Conservation (phyloP, 2,888 invertebrate species). For the Caenorhabditis virilis region DNA sequence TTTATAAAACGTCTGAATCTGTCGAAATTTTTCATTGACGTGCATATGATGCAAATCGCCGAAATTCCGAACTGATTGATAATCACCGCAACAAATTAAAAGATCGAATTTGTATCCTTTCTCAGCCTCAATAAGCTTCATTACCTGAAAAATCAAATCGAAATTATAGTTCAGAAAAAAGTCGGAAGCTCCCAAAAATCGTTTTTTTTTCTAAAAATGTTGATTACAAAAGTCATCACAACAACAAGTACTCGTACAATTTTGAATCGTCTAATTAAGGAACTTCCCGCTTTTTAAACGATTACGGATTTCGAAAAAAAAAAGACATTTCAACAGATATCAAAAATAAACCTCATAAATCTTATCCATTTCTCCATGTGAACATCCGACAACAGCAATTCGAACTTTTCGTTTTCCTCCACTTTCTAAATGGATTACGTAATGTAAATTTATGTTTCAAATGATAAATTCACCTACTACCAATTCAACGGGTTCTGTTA, state of each 20-base stretch:
- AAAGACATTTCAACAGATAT: too few relatives aligned
- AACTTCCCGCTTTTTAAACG: too few relatives aligned
- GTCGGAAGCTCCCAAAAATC: too few relatives aligned
- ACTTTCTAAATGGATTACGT: not conserved
- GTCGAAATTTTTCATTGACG: constrained; percentile 86
- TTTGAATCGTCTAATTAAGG: too few relatives aligned
- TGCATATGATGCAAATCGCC: constrained; percentile 91
- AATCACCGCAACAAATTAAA: constrained; percentile 95
- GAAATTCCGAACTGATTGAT: constrained; percentile 89
- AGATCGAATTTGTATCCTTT: constrained; percentile 84
- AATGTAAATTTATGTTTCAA: too few relatives aligned
- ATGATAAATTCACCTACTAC: too few relatives aligned
- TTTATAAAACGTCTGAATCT: constrained; percentile 91
- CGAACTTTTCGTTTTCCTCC: constrained; percentile 19
- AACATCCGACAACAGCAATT: constrained; percentile 78
- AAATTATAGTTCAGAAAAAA: too few relatives aligned
- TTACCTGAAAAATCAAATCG: constrained; percentile 72
- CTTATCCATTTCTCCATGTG: constrained; percentile 93
- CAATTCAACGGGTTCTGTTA: too few relatives aligned
- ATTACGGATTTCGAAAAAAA: not conserved
- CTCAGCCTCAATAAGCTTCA: constrained; percentile 79
- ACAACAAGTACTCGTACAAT: too few relatives aligned
- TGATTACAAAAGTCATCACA: too few relatives aligned
- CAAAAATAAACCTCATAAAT: constrained; percentile 79
- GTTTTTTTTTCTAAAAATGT: not conserved